Conservation (phyloP, 2,797 vertebrate genomes). For the Gadopsis marmoratus region DNA sequence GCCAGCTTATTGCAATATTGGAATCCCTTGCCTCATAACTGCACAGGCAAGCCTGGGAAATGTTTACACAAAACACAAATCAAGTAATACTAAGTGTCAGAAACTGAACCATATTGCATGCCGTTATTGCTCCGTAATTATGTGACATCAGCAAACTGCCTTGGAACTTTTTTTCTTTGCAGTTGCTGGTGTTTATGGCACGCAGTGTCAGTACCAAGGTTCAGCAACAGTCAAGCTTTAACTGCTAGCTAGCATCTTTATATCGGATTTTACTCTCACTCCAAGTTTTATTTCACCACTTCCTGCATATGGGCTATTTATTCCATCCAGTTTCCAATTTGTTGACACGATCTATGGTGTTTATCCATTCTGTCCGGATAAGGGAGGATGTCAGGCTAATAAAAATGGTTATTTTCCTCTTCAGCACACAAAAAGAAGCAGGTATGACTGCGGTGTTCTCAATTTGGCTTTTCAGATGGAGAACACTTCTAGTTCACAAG, state of each 20-base stretch:
- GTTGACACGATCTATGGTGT: neutral
- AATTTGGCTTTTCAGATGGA: neutral
- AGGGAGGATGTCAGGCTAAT: neutral
- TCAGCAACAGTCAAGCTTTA: constrained; percentile 14
- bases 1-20: neutral
- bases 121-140: neutral
- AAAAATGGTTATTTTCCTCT: neutral
- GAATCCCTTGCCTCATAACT: neutral
- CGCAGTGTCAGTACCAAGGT: constrained; percentile 8
- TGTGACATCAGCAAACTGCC: neutral
- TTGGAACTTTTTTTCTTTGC: neutral
- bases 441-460: neutral
- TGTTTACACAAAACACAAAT: neutral
- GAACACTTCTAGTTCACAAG: neutral
- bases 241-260: neutral
- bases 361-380: neutral
- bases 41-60: neutral
- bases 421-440: neutral
- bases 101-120: neutral
- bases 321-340: neutral
- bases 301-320: neutral
- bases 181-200: constrained; percentile 6
- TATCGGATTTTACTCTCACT: neutral
- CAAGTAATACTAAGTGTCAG: neutral
- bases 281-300: neutral